Base-by-base conservation (phyloP, 2,797 vertebrate genomes). In the Tamandua tetradactyla region DNA sequence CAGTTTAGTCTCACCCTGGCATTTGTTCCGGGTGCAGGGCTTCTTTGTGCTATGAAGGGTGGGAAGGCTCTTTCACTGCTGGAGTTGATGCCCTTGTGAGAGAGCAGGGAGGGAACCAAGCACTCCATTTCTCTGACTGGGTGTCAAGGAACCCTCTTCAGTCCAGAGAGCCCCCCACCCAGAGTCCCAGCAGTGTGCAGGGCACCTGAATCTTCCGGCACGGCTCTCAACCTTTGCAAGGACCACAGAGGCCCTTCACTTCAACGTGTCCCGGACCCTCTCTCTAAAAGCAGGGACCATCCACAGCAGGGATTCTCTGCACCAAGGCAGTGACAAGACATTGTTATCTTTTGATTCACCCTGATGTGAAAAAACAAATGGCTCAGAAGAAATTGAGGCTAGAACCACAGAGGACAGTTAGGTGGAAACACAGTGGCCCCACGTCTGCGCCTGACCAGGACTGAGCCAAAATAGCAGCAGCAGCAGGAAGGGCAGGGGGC, bases 181-280 rank as follows among this genome's bases (percentile, higher is more conserved):
- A 55, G 52, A 5, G 52, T 55, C 52, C 52, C 52, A 1, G 20
- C 15, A 55, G 52, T 17, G 5, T 18, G 13, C 13, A 17, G 15
- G 55, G 55, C 49, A 17, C 49, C 49, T 49, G 20, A 5, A 20
- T 6, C 55, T 22, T 20, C 55, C 22, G 55, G 55, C 64, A 4
- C 2, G 9, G 3, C 4, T 3, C 42, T 68, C 42, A 7, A 20
- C 25, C 49, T 83, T 11, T 74, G 25, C 72, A 13, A 20, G 61
- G 25, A 23, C 47, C 42, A 8, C 15, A 49, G 20, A 66, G 40
- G 14, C 37, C 64, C n/a, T 40, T 32, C 52, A 13, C 40, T 7
- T 42, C 49, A 1, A 3, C 11, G 22, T 17, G 12, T 87, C 42
- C 30, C 0, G 0, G 52, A 17, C n/a, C 30, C 42, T n/a, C 37